Evolutionary conservation across 2,888 invertebrate genomes (phyloP), one percentile per base, ranked within the genome.

Genomic region (Parnassius apollo): DNA sequence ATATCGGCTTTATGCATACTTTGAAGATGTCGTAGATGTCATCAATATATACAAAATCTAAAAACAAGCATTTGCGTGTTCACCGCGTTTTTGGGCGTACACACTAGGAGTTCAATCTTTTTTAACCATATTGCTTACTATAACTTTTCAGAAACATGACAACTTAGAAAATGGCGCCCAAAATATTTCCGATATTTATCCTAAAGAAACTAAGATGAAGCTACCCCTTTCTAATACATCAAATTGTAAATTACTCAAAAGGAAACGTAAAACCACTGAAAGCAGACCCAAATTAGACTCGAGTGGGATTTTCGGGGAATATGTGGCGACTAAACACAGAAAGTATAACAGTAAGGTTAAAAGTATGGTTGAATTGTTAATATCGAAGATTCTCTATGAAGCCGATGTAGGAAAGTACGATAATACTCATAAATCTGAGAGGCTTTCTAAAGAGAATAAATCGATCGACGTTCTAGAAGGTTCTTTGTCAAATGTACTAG

Each of bases 301-400:
- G 2, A 60, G 60, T 12, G 54, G 9, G 2, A 49, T 42, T n/a
- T 63, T 58, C 45, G 56, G 51, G 25, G 44, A 52, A 18, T 54
- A 62, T 13, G 42, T 60, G 2, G 55, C 60, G 9, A 22, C 46
- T 2, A 60, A 60, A n/a, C 60, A 60, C 42, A 60, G 60, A 49
- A 55, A 55, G 12, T 60, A 60, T 42, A 42, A 18, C n/a, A 48
- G 42, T 42, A 55, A 11, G 44, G 60, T 55, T 18, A 54, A 11
- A 54, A 55, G 60, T 18, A 7, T 49, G 7, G 60, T 60, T 2
- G 57, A 62, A 22, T 48, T 57, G 50, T 13, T 62, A 18, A 52
- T 62, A 42, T 57, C 51, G 10, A 57, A 57, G 25, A 45, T 62
- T 9, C 48, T 62, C 9, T 56, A 45, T 51, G 11, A 50, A 2